phyloP scores from a whole-genome alignment of 2,888 invertebrate species.

The Drosophila meridiana region DNA sequence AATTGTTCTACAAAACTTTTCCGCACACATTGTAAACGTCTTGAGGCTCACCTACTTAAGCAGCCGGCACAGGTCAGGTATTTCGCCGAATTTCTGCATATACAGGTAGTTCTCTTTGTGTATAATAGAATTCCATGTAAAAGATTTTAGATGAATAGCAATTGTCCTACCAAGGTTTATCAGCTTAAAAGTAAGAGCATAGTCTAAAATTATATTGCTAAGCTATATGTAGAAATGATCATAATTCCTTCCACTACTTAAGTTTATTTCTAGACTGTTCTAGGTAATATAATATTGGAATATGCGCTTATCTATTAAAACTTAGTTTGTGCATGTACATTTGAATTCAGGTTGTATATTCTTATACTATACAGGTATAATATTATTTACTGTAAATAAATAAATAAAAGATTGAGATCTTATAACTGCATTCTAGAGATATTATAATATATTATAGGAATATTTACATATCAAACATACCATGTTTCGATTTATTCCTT shows the following conservation, averaged over 20 bases:
- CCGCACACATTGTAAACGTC: background rate
- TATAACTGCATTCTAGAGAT: background rate
- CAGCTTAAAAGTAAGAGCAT: background rate
- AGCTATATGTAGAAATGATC: background rate
- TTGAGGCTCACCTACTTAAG: background rate
- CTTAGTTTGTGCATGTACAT: background rate
- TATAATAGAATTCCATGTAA: conserved; percentile 3
- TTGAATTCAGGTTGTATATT: background rate
- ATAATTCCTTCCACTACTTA: background rate
- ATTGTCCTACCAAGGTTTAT: background rate
- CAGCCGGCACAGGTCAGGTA: conserved; percentile 17
- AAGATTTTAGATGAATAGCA: background rate
- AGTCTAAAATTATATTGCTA: background rate
- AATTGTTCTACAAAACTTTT: background rate
- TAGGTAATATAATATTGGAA: background rate
- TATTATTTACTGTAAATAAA: background rate
- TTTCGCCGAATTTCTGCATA: background rate
- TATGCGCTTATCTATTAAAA: background rate
- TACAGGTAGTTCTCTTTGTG: background rate
- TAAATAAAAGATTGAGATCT: background rate
- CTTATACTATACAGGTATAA: background rate
- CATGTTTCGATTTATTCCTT: too few species aligned
- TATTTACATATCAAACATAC: too few species aligned
- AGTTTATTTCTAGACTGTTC: background rate
- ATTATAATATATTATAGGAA: too few species aligned